Conservation (phyloP, 2,797 vertebrate species). For the Cetoscarus ocellatus region DNA sequence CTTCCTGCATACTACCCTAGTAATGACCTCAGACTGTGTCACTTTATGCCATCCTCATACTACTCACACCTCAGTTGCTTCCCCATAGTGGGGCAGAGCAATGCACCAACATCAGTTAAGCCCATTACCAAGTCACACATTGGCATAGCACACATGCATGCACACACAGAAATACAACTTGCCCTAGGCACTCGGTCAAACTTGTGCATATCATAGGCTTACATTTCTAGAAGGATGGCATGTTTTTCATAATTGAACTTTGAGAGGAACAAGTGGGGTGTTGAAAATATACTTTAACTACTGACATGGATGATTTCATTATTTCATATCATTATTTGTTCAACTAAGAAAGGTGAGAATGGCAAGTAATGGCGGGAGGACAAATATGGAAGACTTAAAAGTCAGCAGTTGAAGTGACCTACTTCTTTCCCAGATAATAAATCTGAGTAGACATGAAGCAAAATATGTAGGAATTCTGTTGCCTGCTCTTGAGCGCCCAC, state of each 20-base stretch:
- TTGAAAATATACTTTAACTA: neutral
- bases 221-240: slow-evolving; percentile 6
- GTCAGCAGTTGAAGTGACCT: too few relatives aligned
- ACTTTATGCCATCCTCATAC: slow-evolving; percentile 45
- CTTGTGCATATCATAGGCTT: slow-evolving; percentile 1
- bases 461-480: too few relatives aligned
- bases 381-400: too few relatives aligned
- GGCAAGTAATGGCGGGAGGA: too few relatives aligned
- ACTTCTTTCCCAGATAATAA: too few relatives aligned
- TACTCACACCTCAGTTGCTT: slow-evolving; percentile 42
- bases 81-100: slow-evolving; percentile 14
- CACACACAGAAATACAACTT: slow-evolving; percentile 6
- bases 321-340: too few relatives aligned
- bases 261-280: neutral
- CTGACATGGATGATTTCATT: neutral
- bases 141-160: neutral
- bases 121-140: slow-evolving; percentile 27
- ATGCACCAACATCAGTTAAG: slow-evolving; percentile 37
- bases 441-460: too few relatives aligned
- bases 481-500: too few relatives aligned
- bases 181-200: slow-evolving; percentile 35
- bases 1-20: slow-evolving; percentile 13
- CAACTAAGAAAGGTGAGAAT: too few relatives aligned
- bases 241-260: slow-evolving; percentile 9
- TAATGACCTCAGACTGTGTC: slow-evolving; percentile 40